Evolutionary conservation across 2,113 vertebrate genomes (phyloP), one percentile per base, ranked within the genome.

Genomic region (Osmerus mordax): DNA sequence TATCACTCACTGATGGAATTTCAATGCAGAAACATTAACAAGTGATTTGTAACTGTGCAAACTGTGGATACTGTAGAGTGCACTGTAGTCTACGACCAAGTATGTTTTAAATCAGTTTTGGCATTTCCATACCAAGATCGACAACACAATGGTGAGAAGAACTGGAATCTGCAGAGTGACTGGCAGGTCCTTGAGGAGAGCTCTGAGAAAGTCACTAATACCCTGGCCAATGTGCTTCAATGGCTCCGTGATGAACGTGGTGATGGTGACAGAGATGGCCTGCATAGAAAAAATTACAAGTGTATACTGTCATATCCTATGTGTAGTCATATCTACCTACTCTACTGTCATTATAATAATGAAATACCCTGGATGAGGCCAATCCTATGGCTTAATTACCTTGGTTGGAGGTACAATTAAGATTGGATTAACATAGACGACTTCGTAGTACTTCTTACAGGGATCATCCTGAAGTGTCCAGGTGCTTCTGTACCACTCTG

Each of bases 321-420:
- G 9, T 5, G 41, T 47, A 11, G 41, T 47, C 41, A 47, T 2
- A 47, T 59, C 2, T 59, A 13, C 9, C 18, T 18, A 16, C 56
- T 59, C 16, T 13, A 59, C 56, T 59, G 56, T 13, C 56, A 9
- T 47, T 47, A 47, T 12, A 47, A 47, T 11, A 47, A 47, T 58
- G 15, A 47, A 47, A 47, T 12, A 47, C 41, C 9, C 41, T 47
- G 41, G 41, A 1, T 62, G 13, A 23, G 23, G 23, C 13, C 12
- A 23, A 21, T 23, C 3, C 3, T 62, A 25, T 9, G 60, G 8
- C 52, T 9, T 36, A 6, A 60, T 19, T 89, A 97, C 97, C 93
- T 96, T 98, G 21, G 90, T 94, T 32, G 96, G 97, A n/a, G 97
- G 92, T 47, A 99, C 97, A 65, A 96, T 74, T 86, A 93, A 87